Evolutionary conservation across 2,888 invertebrate species (phyloP), one percentile per base, ranked within the genome.

Genomic region (Tuberolachnus salignus): DNA sequence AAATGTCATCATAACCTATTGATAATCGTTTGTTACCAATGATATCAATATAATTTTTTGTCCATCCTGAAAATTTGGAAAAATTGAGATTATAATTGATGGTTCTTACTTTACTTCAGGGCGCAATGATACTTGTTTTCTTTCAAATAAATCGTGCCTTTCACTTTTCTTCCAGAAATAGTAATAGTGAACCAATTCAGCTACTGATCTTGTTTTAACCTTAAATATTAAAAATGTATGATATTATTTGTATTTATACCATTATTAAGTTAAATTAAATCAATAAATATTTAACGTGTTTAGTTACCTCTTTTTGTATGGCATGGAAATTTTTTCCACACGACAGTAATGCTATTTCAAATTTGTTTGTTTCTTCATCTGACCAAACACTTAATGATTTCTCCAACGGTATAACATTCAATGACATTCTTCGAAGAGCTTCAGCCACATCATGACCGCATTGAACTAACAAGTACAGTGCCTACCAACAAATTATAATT

Each of bases 141-240:
- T 69, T 59, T 78, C 78, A 19, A 59, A 78, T 55, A 57, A 21
- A 61, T 98, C 98, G 86, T 97, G 95, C 21, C 98, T 89, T 84
- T 97, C 97, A 34, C 97, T 97, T 87, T 98, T 98, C 87, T 98
- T 98, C 98, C 98, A 98, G 80, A 97, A 89, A 84, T 94, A 94
- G 86, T 94, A 94, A 87, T 98, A 98, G 85, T 97, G 95, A 19
- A 98, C 97, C 82, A 98, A 87, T 86, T 98, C 98, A 53, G 96
- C 95, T 66, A 98, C 96, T 16, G 95, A 94, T 83, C 98, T 89
- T 80, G 97, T 96, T 83, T 94, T 89, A 84, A 91, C 96, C 89
- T 95, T 19, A 21, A 72, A 46, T 3, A 64, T 44, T 26, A 44
- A 64, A 44, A 55, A 19, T 11, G 21, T 34, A 34, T 34, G 6